Evolutionary conservation across 2,888 invertebrate genomes (phyloP), one percentile per base, ranked within the genome.

Genomic region (Brachyopa scutellaris): DNA sequence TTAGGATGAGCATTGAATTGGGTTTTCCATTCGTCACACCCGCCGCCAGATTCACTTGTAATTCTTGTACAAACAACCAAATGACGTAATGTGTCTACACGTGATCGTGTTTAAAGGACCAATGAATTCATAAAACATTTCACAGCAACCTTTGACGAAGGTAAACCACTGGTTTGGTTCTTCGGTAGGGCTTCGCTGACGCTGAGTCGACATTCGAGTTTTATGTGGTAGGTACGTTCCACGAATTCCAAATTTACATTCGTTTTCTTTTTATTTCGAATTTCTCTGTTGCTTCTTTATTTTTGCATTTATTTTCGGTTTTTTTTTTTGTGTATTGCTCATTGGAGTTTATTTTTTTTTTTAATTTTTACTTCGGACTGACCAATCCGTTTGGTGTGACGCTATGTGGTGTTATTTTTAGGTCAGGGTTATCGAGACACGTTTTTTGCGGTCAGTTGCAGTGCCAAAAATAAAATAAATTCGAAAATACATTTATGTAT

Each of bases 381-480:
- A 33, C 55, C 55, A 49, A 36, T 36, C 36, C 6, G 59, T 26
- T 57, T 36, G 2, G 7, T 38, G 40, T 47, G 69, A 42, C 53
- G 51, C n/a, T n/a, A n/a, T n/a, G 0, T 55, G 55, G 40, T 49
- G 29, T 62, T 79, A 55, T 74, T 79, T 79, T 79, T 79, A 57
- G 79, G 79, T 79, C 79, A 79, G 79, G 79, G 79, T 79, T 73
- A 79, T 55, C 67, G 73, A 73, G 33, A 47, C 73, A 67, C 78
- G 67, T 67, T 79, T 72, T 69, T 67, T 73, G 74, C 79, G 73
- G 79, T 74, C 79, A 74, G 67, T 79, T 79, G 67, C 61, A 79
- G 67, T 67, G 79, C 79, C 73, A 67, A 67, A 77, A 79, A 51
- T 42, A 21, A 26, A 69, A 31, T 13, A 21, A 2, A 38, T 15